phyloP scores from a whole-genome alignment of 2,113 vertebrate genomes.

The Oplegnathus fasciatus region DNA sequence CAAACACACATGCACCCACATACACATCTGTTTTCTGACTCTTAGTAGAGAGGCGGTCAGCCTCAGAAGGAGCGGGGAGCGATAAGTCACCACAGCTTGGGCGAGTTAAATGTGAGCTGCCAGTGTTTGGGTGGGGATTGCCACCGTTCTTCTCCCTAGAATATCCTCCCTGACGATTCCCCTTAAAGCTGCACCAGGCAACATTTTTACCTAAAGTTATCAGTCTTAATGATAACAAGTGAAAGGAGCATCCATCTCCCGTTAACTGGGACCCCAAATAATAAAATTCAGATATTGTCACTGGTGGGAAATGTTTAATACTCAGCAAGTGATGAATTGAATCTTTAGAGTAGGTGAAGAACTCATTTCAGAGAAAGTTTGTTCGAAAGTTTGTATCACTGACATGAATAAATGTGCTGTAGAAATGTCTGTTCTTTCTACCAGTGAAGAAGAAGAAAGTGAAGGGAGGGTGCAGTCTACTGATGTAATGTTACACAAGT shows the following conservation, averaged over 20 bases:
- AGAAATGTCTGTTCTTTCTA: not conserved
- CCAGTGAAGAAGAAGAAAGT: not conserved
- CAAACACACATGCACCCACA: slow-evolving; percentile 7
- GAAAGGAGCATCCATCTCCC: not conserved
- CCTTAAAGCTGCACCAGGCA: slow-evolving; percentile 3
- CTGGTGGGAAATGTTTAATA: not conserved
- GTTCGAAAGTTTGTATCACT: not conserved
- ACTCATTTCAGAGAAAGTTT: not conserved
- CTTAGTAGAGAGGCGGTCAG: not conserved
- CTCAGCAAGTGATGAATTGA: not conserved
- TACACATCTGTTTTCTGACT: slow-evolving; percentile 46
- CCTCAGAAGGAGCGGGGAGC: slow-evolving; percentile 19
- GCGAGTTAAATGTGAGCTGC: slow-evolving; percentile 56
- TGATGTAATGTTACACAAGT: not conserved
- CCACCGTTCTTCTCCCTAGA: slow-evolving; percentile 23
- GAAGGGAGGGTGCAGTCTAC: not conserved
- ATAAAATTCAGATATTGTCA: not conserved
- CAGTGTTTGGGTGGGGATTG: slow-evolving; percentile 22
- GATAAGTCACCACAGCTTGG: slow-evolving; percentile 51
- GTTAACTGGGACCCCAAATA: not conserved
- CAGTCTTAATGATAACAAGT: not conserved
- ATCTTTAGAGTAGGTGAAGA: not conserved
- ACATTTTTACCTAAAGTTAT: not conserved
- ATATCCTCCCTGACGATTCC: not conserved
- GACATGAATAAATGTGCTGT: not conserved